Evolutionary conservation across 2,797 vertebrate genomes (phyloP).

Genomic region (Propithecus deckenii): DNA sequence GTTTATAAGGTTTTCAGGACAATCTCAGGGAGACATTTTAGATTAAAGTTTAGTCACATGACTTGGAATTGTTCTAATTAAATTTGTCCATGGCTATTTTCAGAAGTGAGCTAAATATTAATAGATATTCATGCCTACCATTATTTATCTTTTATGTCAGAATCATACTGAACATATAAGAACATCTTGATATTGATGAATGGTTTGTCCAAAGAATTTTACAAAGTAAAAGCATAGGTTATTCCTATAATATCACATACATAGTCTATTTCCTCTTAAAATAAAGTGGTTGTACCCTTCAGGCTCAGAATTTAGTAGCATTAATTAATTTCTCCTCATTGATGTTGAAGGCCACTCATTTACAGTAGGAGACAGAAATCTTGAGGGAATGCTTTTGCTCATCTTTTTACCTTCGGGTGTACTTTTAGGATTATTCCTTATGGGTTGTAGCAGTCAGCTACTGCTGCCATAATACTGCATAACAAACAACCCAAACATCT

Average conservation of each 20-base stretch:
- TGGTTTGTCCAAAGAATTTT: conserved; percentile 63
- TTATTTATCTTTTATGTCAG: conserved; percentile 26
- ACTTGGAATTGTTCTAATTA: neutral
- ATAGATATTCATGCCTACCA: neutral
- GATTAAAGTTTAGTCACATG: neutral
- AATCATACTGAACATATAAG: conserved; percentile 52
- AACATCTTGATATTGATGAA: conserved; percentile 51
- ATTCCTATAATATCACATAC: neutral
- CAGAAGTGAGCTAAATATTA: conserved; percentile 40
- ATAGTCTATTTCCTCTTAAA: neutral
- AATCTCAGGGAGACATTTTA: conserved; percentile 42
- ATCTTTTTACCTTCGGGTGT: neutral
- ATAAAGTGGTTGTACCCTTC: neutral
- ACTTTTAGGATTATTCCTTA: neutral
- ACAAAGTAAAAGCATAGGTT: conserved; percentile 42
- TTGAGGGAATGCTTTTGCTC: neutral
- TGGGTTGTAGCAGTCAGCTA: neutral
- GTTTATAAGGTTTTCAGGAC: conserved; percentile 15
- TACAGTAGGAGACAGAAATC: neutral
- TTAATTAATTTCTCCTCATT: neutral
- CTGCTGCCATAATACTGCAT: neutral
- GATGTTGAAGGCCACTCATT: neutral
- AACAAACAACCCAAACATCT: neutral
- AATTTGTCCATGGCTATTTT: neutral
- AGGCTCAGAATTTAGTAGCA: neutral